phyloP scores from a whole-genome alignment of 2,797 vertebrate genomes.

The Craterocephalus amniculus region DNA sequence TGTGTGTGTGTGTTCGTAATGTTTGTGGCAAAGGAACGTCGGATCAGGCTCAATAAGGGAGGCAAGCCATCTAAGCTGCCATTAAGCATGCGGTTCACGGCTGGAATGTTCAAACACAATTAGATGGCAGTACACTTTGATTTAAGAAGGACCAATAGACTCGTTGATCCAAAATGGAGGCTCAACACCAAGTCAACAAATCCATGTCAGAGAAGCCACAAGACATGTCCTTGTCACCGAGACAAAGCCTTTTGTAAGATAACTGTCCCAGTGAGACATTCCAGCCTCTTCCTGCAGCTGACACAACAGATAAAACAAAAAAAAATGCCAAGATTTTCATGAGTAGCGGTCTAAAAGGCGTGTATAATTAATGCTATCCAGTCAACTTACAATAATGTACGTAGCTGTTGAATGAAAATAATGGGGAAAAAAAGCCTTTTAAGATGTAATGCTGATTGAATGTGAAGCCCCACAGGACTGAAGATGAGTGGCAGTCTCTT shows the following conservation, averaged over 20 bases:
- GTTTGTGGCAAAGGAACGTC: slow-evolving; percentile 37
- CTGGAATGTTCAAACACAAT: slow-evolving; percentile 80
- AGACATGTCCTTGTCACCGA: slow-evolving; percentile 73
- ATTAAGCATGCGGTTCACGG: slow-evolving; percentile 78
- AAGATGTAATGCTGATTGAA: slow-evolving; percentile 13
- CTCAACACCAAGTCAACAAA: slow-evolving; percentile 80
- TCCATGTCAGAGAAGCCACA: slow-evolving; percentile 62
- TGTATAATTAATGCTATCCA: slow-evolving; percentile 21
- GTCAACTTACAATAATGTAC: background rate
- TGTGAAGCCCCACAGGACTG: slow-evolving; percentile 15
- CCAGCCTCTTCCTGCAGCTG: slow-evolving; percentile 14
- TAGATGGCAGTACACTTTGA: slow-evolving; percentile 75
- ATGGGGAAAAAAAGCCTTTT: slow-evolving; percentile 18
- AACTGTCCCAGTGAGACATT: slow-evolving; percentile 42
- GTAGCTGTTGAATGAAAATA: slow-evolving; percentile 11
- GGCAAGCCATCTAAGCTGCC: slow-evolving; percentile 66
- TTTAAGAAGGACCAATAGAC: slow-evolving; percentile 75
- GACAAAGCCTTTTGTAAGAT: slow-evolving; percentile 63
- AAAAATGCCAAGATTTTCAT: slow-evolving; percentile 32
- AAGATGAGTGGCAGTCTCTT: slow-evolving; percentile 24
- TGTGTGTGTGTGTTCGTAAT: slow-evolving; percentile 20
- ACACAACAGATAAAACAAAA: slow-evolving; percentile 36
- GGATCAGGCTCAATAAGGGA: slow-evolving; percentile 41
- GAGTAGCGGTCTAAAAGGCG: slow-evolving; percentile 23
- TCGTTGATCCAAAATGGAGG: slow-evolving; percentile 75